These are phyloP conservation scores for Creontiades dilutus DNA, from an alignment of 2,888 invertebrate genomes.

Conservation along the genomic window DNA sequence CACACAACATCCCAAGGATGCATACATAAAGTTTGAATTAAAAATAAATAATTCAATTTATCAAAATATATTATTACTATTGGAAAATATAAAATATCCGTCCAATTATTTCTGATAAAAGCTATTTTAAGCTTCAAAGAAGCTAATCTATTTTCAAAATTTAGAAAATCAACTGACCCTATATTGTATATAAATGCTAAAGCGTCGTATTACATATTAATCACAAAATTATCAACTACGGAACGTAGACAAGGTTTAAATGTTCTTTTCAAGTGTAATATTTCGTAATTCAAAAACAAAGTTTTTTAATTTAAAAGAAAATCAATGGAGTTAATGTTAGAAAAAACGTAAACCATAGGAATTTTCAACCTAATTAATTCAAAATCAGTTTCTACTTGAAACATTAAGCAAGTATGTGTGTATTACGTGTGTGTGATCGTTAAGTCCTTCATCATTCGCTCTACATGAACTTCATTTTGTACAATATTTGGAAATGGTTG, in stretches of 20 bases:
- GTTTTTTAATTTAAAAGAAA: no score
- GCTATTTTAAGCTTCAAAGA: slow-evolving; percentile 30
- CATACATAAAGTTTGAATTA: slow-evolving; percentile 38
- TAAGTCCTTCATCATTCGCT: no score
- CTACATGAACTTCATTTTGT: no score
- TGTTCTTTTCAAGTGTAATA: no score
- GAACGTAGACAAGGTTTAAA: neutral
- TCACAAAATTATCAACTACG: slow-evolving; percentile 39
- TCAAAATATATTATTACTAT: slow-evolving; percentile 59
- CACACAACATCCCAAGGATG: slow-evolving; percentile 32
- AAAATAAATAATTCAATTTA: slow-evolving; percentile 62
- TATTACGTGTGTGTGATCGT: no score
- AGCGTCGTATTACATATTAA: slow-evolving; percentile 50
- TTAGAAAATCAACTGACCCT: slow-evolving; percentile 31
- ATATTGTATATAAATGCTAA: slow-evolving; percentile 42
- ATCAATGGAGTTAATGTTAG: no score
- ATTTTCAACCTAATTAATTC: no score
- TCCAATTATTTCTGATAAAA: slow-evolving; percentile 62
- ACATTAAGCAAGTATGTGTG: no score
- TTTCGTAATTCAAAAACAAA: no score
- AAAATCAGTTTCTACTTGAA: no score
- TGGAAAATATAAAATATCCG: slow-evolving; percentile 63
- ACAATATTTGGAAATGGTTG: no score
- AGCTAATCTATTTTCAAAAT: slow-evolving; percentile 19
- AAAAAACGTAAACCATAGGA: no score